phyloP scores from a whole-genome alignment of 2,888 invertebrate species.

The Plebejus melissa region DNA sequence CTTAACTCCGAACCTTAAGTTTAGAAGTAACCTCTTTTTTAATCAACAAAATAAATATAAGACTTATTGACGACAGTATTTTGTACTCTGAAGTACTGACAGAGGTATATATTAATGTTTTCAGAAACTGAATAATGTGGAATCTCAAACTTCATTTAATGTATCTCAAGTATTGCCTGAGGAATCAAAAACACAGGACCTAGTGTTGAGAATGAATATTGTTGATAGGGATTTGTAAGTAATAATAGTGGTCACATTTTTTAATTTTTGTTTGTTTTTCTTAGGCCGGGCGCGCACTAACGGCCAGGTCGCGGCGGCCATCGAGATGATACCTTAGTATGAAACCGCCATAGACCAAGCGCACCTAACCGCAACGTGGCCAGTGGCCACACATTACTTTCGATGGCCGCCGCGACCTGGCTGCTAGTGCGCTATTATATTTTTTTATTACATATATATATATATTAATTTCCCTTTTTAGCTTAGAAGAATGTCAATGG shows the following conservation, averaged over 20 bases:
- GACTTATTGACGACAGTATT: not conserved
- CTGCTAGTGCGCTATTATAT: no score
- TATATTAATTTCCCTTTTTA: conserved; percentile 44
- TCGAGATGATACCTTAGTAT: no score
- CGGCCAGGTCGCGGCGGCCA: no score
- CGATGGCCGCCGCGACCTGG: no score
- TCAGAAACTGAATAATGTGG: conserved; percentile 71
- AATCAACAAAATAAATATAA: not conserved
- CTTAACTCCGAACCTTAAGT: not conserved
- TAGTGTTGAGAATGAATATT: conserved; percentile 62
- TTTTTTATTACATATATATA: no score
- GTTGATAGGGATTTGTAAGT: conserved; percentile 69
- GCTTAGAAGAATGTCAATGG: conserved; percentile 83
- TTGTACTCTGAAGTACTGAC: not conserved
- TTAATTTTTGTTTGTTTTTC: not conserved
- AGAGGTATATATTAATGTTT: conserved; percentile 34
- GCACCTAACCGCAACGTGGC: no score
- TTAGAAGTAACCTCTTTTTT: not conserved
- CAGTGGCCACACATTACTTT: no score
- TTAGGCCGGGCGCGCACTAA: not conserved
- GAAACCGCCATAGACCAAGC: no score
- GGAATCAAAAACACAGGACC: conserved; percentile 59
- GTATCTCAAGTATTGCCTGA: conserved; percentile 52
- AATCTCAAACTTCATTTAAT: conserved; percentile 48
- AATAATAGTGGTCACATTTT: conserved; percentile 11